A percentile compares a stretch with the other conserved stretches of the same genome.
These are phyloP conservation scores for Andricus quercusramuli DNA, from an alignment of 2,888 invertebrate species.

Conservation along the genomic window DNA sequence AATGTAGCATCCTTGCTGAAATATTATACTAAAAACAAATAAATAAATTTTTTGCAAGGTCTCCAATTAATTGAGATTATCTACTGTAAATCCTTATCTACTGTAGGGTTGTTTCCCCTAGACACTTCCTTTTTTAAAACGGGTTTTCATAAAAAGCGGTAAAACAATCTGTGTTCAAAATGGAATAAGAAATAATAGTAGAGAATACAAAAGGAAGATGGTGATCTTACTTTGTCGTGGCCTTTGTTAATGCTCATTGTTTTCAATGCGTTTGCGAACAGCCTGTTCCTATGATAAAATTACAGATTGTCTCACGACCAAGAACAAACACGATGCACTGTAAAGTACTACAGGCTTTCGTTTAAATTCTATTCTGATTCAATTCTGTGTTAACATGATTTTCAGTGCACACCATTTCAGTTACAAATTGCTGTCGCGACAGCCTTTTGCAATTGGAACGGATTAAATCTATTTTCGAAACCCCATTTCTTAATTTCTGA, in stretches of 20 bases:
- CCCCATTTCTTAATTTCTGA: not conserved
- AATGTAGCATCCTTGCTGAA: too few species aligned
- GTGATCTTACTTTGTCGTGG: conserved; percentile 44
- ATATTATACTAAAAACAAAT: too few species aligned
- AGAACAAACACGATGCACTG: conserved; percentile 45
- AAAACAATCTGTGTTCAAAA: conserved; percentile 41
- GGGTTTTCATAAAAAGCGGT: not conserved
- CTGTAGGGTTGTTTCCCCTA: too few species aligned
- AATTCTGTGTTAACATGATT: conserved; percentile 13
- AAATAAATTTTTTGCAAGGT: too few species aligned
- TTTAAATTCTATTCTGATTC: conserved; percentile 17
- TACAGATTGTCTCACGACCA: conserved; percentile 53
- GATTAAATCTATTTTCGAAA: not conserved
- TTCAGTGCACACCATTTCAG: not conserved
- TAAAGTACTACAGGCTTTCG: conserved; percentile 4
- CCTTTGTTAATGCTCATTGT: conserved; percentile 57
- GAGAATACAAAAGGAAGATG: conserved; percentile 54
- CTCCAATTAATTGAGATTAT: too few species aligned
- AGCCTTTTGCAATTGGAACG: not conserved
- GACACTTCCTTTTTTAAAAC: too few species aligned
- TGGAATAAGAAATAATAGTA: conserved; percentile 47
- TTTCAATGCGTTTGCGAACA: conserved; percentile 52
- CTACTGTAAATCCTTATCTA: too few species aligned
- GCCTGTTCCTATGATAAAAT: conserved; percentile 53
- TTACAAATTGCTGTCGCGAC: conserved; percentile 1